phyloP scores from a whole-genome alignment of 2,113 vertebrate genomes.

The Microtus ochrogaster region DNA sequence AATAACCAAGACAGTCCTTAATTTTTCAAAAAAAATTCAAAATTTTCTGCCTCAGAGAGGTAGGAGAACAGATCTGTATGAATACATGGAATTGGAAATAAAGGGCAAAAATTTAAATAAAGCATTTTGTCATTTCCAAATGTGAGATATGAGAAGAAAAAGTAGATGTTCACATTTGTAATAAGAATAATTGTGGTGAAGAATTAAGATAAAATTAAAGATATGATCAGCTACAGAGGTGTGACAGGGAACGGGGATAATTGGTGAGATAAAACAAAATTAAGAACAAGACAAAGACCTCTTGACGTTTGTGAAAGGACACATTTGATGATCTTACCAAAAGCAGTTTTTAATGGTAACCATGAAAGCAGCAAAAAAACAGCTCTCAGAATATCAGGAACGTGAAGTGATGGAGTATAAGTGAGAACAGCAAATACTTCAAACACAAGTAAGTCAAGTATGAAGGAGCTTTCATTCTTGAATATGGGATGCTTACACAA shows the following conservation, averaged over 20 bases:
- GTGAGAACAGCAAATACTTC: not conserved
- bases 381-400: not conserved
- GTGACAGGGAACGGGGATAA: not conserved
- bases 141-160: not conserved
- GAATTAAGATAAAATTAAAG: not conserved
- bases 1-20: not conserved
- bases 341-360: not conserved
- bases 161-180: not conserved
- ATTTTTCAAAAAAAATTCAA: not conserved
- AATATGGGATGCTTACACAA: not conserved
- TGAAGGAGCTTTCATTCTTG: constrained; percentile 6
- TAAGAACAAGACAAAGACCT: not conserved
- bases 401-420: not conserved
- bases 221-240: not conserved
- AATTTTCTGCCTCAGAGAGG: not conserved
- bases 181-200: not conserved
- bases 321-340: constrained; percentile 20
- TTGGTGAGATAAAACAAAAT: not conserved
- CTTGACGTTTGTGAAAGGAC: constrained; percentile 11
- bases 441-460: not conserved
- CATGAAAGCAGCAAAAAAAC: not conserved
- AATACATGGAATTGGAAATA: not conserved
- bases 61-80: not conserved
- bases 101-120: not conserved
- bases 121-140: not conserved